Evolutionary conservation across 2,888 invertebrate genomes (phyloP), one percentile per base, ranked within the genome.

Genomic region (Tanytarsus gracilentus): DNA sequence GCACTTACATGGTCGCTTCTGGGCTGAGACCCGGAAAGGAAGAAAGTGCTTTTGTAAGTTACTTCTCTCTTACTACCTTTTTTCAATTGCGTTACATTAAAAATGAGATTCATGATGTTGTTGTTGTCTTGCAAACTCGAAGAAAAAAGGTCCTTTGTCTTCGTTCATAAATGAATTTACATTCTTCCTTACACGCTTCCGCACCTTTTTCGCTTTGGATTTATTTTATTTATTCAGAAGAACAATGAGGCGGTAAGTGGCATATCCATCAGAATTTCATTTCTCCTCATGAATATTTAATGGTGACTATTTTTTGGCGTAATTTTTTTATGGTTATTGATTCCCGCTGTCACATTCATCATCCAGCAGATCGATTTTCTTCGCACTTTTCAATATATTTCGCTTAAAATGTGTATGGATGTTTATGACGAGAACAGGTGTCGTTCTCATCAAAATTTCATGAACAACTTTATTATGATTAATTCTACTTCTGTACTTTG

Each of bases 1-100:
- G 94, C 72, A 97, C 97, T 0, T 98, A 98, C 70, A 98, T 98
- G 97, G 85, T 96, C 51, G 97, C 97, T 1, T 89, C 94, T 0
- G 98, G 98, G 0, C 75, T 98, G 16, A 79, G 88, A 58, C 93
- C 93, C 0, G 92, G 91, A 14, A 88, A 89, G 66, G 91, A 91
- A 70, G 87, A 87, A 64, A 80, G 82, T 62, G 77, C 78, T 52
- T 77, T 78, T 68, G 88, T 88, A 73, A 69, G 73, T 66, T 56
- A 4, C 5, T 29, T 5, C 29, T 29, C 9, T 5, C 29, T 29
- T 29, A 29, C 29, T 7, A 29, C 9, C 16, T 36, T 1, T 21
- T 14, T 21, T 21, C 18, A 6, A 16, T 44, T 2, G 21, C 6
- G 44, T 1, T 16, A 14, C 9, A 8, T 16, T 5, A 44, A 44